Evolutionary conservation across 2,888 invertebrate species (phyloP).

Genomic region (Nemapogon koenigi): DNA sequence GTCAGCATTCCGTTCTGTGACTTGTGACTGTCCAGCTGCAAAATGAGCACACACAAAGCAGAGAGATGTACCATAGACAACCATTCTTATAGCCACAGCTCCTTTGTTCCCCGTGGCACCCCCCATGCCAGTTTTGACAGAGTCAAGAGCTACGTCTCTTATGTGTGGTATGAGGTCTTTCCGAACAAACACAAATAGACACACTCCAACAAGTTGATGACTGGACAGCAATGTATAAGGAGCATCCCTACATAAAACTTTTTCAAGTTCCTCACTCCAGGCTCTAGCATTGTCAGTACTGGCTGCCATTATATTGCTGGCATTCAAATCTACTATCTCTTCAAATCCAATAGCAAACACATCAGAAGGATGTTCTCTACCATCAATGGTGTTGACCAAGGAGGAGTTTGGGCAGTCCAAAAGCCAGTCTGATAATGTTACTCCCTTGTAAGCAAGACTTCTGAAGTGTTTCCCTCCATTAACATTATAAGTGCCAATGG

Average conservation of each 20-base stretch:
- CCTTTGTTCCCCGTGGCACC: conserved; percentile 99
- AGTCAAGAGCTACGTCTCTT: conserved; percentile 92
- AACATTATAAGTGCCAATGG: conserved; percentile 97
- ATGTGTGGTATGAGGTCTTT: conserved; percentile 89
- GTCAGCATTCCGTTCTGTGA: conserved; percentile 93
- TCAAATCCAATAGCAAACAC: conserved; percentile 98
- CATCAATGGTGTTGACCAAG: conserved; percentile 49
- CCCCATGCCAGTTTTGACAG: conserved; percentile 97
- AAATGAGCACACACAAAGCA: conserved; percentile 99
- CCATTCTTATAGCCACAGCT: conserved; percentile 90
- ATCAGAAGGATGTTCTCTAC: conserved; percentile 76
- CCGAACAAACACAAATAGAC: conserved; percentile 92
- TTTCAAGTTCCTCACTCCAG: conserved; percentile 96
- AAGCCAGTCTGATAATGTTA: conserved; percentile 87
- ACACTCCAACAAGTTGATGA: conserved; percentile 96
- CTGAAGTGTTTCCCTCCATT: conserved; percentile 99
- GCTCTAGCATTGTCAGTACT: conserved; percentile 88
- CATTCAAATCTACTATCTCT: conserved; percentile 98
- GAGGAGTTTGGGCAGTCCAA: conserved; percentile 77
- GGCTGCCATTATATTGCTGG: conserved; percentile 96
- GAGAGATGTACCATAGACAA: conserved; percentile 90
- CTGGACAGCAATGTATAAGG: conserved; percentile 91
- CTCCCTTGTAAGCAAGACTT: conserved; percentile 92
- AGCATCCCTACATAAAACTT: conserved; percentile 85
- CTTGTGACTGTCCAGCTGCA: conserved; percentile 97